Evolutionary conservation across 2,888 invertebrate species (phyloP).

Genomic region (Caradrina kadenii): DNA sequence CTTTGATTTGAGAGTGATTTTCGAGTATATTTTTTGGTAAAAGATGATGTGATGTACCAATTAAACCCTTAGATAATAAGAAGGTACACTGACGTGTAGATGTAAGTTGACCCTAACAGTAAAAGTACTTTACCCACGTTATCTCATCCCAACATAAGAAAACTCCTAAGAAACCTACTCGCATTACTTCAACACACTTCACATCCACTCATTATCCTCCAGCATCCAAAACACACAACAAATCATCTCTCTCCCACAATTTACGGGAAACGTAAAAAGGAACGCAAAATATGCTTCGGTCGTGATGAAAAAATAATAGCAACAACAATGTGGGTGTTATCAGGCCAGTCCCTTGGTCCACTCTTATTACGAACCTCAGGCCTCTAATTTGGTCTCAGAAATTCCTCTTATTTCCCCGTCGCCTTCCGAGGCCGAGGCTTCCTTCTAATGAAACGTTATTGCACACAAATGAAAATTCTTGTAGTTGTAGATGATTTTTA

Average conservation of each 20-base stretch:
- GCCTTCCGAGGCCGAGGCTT: constrained; percentile 72
- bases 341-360: constrained; percentile 79
- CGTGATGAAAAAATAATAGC: constrained; percentile 85
- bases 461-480: constrained; percentile 67
- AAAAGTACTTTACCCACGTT: too few species aligned
- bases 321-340: constrained; percentile 84
- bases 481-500: constrained; percentile 10
- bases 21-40: background rate
- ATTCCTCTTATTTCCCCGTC: constrained; percentile 64
- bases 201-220: constrained; percentile 35
- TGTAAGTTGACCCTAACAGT: too few species aligned
- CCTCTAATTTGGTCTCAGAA: constrained; percentile 82
- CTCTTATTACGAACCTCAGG: constrained; percentile 81
- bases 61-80: too few species aligned
- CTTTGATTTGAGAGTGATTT: background rate
- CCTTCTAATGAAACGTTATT: constrained; percentile 74
- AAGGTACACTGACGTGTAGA: too few species aligned
- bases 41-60: background rate
- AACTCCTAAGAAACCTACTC: background rate
- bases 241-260: constrained; percentile 54
- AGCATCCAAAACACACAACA: constrained; percentile 44
- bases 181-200: constrained; percentile 41
- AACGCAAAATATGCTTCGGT: constrained; percentile 74
- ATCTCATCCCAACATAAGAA: background rate
- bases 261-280: constrained; percentile 49